Percentiles rank a stretch among this genome's conserved stretches.
phyloP scores from a whole-genome alignment of 2,113 vertebrate species.

The Pampusana beccarii region DNA sequence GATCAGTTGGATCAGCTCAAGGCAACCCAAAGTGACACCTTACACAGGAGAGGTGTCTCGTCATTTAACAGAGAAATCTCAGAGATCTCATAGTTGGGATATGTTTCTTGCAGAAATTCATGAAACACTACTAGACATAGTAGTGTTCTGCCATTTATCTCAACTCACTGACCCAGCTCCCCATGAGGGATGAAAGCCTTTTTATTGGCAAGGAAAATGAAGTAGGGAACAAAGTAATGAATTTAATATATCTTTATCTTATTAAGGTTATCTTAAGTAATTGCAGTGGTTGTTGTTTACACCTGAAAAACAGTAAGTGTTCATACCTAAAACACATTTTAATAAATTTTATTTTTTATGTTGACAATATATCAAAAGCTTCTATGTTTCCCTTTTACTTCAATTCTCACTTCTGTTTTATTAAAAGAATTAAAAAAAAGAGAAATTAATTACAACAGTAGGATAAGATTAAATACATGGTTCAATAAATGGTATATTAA shows the following conservation, averaged over 20 bases:
- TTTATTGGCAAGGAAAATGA: neutral
- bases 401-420: neutral
- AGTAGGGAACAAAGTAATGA: neutral
- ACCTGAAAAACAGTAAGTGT: neutral
- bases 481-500: neutral
- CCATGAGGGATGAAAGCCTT: neutral
- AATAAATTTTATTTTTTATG: neutral
- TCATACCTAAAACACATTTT: neutral
- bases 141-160: neutral
- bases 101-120: neutral
- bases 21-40: neutral
- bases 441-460: neutral
- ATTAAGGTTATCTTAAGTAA: neutral
- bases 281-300: neutral
- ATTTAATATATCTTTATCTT: neutral
- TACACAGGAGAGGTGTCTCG: accelerated
- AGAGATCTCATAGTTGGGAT: neutral
- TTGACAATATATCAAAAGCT: neutral
- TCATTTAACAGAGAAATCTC: neutral
- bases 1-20: neutral
- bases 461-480: neutral
- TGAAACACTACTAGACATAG: neutral
- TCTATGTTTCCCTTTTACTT: neutral
- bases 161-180: neutral
- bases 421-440: neutral